Evolutionary conservation across 2,113 vertebrate species (phyloP).

Genomic region (Zapus hudsonius): DNA sequence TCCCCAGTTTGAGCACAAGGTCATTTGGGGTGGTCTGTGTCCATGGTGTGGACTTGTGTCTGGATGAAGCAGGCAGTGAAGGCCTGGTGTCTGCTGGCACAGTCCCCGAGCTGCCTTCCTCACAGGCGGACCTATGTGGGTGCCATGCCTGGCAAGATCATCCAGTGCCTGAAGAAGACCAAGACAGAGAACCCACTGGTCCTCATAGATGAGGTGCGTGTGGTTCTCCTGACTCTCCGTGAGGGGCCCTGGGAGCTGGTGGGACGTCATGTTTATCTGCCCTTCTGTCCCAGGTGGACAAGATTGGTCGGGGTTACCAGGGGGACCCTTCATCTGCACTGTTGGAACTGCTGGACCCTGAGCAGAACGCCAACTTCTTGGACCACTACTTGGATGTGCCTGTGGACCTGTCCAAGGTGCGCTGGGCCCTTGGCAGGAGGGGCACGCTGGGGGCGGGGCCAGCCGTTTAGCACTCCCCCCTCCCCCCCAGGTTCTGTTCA

Average conservation of each 20-base stretch:
- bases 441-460: not conserved
- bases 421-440: not conserved
- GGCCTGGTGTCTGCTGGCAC: too few species aligned
- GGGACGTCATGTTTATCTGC: accelerated
- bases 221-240: not conserved
- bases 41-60: too few species aligned
- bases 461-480: not conserved
- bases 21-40: too few species aligned
- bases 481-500: conserved; percentile 92
- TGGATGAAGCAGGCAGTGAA: too few species aligned
- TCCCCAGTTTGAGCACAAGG: too few species aligned
- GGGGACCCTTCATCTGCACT: conserved; percentile 97
- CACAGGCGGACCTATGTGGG: conserved; percentile 96
- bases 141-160: conserved; percentile 98
- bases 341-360: conserved; percentile 96
- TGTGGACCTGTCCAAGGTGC: conserved; percentile 96
- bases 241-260: not conserved
- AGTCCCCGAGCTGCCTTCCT: too few species aligned
- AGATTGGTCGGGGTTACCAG: conserved; percentile 98
- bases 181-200: conserved; percentile 97
- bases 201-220: conserved; percentile 95
- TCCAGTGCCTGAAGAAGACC: conserved; percentile 99
- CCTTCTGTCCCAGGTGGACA: conserved; percentile 91
- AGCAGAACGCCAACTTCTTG: conserved; percentile 97
- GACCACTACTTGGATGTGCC: conserved; percentile 98